Evolutionary conservation across 2,888 invertebrate species (phyloP), one percentile per base, ranked within the genome.

Genomic region (Luffia ferchaultella): DNA sequence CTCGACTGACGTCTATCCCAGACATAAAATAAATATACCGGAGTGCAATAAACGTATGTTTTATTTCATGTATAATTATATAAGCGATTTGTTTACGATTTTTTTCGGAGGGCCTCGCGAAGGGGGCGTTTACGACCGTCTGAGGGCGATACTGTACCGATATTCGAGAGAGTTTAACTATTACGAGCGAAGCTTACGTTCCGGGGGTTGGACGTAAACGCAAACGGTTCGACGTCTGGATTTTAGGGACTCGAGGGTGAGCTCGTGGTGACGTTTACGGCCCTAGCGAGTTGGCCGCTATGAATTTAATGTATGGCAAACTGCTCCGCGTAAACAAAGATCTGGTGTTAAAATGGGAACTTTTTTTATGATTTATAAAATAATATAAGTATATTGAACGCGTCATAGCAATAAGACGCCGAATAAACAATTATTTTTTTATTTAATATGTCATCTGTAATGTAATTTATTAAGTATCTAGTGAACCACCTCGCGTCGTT

Each of bases 41-140:
- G 54, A 45, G 59, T 55, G 71, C 65, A 73, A 75, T 80, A 79
- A 80, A 76, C 62, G 63, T 62, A 65, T 62, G 67, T 72, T 79
- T 80, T 75, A 76, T 78, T 69, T 62, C 70, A 67, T 68, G 64
- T 70, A 69, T 78, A 77, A 78, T 80, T 77, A 77, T 70, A 67
- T 68, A 67, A 64, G 65, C 62, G 67, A 62, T 70, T 70, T 69
- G 67, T 72, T 73, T 73, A 65, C 62, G 60, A 58, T 62, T 64
- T 67, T 47, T 47, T 64, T 63, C 54, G 55, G 55, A 52, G 47
- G 53, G 54, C 53, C 52, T 52, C 51, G 56, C 53, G 44, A 50
- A 46, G 55, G 60, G 54, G 57, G 60, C 57, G 60, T 42, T 75
- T 69, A 69, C 62, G 65, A 67, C 51, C 61, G 62, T 62, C 62